Percentiles rank a stretch among this genome's conserved stretches.
These are phyloP conservation scores for Zaprionus davidi DNA, from an alignment of 1,140 invertebrate genomes.

Conservation along the genomic window DNA sequence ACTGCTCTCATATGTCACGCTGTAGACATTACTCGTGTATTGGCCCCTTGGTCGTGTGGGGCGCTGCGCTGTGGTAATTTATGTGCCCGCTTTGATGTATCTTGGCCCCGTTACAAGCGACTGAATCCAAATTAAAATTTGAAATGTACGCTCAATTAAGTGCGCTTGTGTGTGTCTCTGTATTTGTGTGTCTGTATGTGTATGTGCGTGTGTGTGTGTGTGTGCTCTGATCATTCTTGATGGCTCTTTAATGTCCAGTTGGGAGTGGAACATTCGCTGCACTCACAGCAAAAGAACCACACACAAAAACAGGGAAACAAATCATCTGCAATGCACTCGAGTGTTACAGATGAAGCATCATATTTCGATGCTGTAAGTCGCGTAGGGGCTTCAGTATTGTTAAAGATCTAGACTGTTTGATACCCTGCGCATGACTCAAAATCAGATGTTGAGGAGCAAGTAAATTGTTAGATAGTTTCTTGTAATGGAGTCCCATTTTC, in stretches of 20 bases:
- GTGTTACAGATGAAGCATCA: background rate
- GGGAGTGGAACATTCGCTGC: background rate
- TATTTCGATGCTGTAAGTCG: background rate
- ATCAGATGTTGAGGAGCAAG: too few relatives aligned
- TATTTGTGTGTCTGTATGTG: background rate
- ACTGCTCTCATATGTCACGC: conserved; percentile 58
- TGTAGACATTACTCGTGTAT: conserved; percentile 32
- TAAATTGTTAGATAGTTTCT: too few relatives aligned
- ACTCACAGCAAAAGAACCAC: background rate
- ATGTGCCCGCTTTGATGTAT: conserved; percentile 43
- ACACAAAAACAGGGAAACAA: background rate
- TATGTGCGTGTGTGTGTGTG: background rate
- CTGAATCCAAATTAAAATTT: conserved; percentile 53
- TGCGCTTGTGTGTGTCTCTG: too few relatives aligned
- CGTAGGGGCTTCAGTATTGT: fast-evolving
- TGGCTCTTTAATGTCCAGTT: conserved; percentile 29
- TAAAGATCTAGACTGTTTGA: too few relatives aligned
- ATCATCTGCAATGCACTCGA: conserved; percentile 2
- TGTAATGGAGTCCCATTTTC: too few relatives aligned
- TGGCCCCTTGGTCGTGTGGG: conserved; percentile 4
- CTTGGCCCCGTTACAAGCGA: conserved; percentile 36
- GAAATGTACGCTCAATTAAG: conserved; percentile 50
- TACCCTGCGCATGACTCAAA: too few relatives aligned
- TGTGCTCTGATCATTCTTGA: conserved; percentile 16
- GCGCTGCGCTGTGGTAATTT: conserved; percentile 46